Percentiles rank a stretch among this genome's conserved stretches.
phyloP scores from a whole-genome alignment of 2,797 vertebrate genomes.

The Acomys russatus region DNA sequence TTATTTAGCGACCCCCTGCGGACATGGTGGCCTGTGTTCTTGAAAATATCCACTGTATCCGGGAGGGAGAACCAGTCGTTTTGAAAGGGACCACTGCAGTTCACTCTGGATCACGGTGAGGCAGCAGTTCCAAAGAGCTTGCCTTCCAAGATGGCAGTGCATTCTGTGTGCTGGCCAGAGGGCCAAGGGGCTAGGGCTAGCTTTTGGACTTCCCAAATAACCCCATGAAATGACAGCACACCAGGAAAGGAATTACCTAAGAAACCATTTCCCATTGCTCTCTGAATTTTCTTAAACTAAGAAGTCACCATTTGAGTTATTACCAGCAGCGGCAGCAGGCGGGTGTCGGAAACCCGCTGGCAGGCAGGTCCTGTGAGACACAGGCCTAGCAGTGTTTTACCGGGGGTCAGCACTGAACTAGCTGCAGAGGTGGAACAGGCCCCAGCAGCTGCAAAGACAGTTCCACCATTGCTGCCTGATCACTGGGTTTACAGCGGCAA shows the following conservation, averaged over 20 bases:
- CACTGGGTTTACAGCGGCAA: too few species aligned
- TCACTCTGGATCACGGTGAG: not conserved
- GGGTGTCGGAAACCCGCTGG: too few species aligned
- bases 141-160: not conserved
- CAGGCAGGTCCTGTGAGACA: too few species aligned
- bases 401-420: too few species aligned
- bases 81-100: not conserved
- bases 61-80: constrained; percentile 34
- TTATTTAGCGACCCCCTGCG: not conserved
- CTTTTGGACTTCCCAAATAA: constrained; percentile 7
- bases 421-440: too few species aligned
- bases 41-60: constrained; percentile 17
- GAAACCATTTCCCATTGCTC: not conserved
- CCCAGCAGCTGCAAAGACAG: too few species aligned
- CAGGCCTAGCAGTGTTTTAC: too few species aligned
- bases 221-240: not conserved
- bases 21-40: not conserved
- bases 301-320: not conserved
- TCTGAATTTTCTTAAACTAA: constrained; percentile 36
- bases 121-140: not conserved
- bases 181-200: too few species aligned
- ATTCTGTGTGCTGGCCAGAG: not conserved
- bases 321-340: not conserved
- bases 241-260: not conserved
- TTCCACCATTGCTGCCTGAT: too few species aligned